Conservation (phyloP, 2,797 vertebrate genomes). For the Mus caroli region DNA sequence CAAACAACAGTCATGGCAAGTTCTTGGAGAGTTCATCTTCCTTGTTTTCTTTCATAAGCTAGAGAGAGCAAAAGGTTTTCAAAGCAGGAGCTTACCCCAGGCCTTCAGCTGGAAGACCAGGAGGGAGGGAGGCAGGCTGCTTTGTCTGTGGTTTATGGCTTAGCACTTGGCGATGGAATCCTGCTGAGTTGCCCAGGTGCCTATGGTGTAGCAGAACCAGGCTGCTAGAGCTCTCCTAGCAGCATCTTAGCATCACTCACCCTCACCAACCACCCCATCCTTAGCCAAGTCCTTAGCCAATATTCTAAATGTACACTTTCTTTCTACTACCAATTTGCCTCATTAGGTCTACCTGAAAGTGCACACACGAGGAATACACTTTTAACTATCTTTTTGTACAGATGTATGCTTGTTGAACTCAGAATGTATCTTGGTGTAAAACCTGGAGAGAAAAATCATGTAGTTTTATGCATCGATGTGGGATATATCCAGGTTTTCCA, state of each 20-base stretch:
- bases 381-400: slow-evolving; percentile 32
- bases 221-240: neutral
- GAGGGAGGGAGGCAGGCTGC: neutral
- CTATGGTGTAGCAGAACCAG: neutral
- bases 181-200: neutral
- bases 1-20: slow-evolving; percentile 29
- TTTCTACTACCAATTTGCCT: slow-evolving; percentile 1
- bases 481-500: neutral
- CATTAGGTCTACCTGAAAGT: slow-evolving; percentile 31
- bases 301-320: slow-evolving; percentile 24
- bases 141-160: neutral
- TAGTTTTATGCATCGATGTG: neutral
- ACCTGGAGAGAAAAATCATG: slow-evolving; percentile 3
- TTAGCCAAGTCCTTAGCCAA: neutral
- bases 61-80: slow-evolving; percentile 38
- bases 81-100: neutral
- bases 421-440: neutral
- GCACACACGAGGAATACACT: neutral
- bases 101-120: neutral
- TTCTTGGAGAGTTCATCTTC: slow-evolving; percentile 23
- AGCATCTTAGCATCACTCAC: neutral
- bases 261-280: too few species aligned
- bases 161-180: neutral
- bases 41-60: neutral
- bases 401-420: neutral